These are phyloP conservation scores for Macrosiphum euphorbiae DNA, from an alignment of 2,888 invertebrate genomes.

Conservation along the genomic window DNA sequence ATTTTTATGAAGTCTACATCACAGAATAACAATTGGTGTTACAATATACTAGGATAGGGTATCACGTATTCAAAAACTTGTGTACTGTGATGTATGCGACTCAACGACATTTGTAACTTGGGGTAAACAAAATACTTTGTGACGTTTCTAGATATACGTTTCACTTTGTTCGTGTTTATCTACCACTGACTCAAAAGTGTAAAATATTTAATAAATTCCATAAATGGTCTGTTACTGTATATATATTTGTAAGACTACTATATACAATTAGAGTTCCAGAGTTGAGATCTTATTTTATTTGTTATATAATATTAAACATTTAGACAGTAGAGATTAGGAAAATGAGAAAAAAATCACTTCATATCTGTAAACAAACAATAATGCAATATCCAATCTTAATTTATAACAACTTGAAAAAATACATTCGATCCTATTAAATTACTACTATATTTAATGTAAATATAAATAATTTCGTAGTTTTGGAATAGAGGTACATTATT, in stretches of 20 bases:
- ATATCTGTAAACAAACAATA: neutral
- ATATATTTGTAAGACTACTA: neutral
- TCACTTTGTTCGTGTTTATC: conserved; percentile 22
- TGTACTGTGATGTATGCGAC: conserved; percentile 12
- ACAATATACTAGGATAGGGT: conserved; percentile 15
- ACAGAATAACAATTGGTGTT: conserved; percentile 8
- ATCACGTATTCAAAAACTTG: conserved; percentile 34
- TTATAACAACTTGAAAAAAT: neutral
- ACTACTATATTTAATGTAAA: neutral
- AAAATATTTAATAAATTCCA: neutral
- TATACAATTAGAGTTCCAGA: neutral
- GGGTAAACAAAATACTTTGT: conserved; percentile 16
- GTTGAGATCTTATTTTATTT: neutral
- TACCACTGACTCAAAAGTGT: neutral
- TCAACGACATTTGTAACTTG: conserved; percentile 16
- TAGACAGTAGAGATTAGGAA: neutral
- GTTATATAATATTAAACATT: neutral
- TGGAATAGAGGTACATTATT: neutral
- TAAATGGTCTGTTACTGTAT: neutral
- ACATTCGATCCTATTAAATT: neutral
- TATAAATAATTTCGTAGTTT: neutral
- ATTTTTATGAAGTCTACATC: neutral
- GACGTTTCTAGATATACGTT: conserved; percentile 20
- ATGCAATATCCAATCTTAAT: neutral
- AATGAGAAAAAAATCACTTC: neutral